Evolutionary conservation across 1,140 invertebrate species (phyloP), one percentile per base, ranked within the genome.

Genomic region (Mizuhopecten yessoensis): DNA sequence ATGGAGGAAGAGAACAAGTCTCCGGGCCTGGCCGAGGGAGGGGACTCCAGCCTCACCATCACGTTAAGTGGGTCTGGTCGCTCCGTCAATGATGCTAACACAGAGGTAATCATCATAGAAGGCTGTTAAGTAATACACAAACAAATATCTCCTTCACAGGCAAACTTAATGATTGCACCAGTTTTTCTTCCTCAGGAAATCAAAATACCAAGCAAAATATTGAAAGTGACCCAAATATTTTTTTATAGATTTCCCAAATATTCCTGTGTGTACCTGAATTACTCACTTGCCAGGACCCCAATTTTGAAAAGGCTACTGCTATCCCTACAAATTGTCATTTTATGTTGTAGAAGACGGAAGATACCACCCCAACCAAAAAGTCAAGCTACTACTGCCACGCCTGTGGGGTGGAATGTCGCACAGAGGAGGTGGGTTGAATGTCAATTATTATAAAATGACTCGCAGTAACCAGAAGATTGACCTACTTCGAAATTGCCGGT

Each of bases 361-460:
- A 75, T n/a, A 75, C 57, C 17, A 75, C 23, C n/a, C 57, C 57
- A 57, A 92, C 92, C 23, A 92, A 92, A 36, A 89, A 93, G 33
- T 88, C 89, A 29, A 91, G 90, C 33, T 91, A 90, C 49, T 93
- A 92, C 91, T 94, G 94, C 89, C 94, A 94, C 91, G 93, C 93
- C 13, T 94, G 94, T 86, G 93, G 88, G 49, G 90, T 92, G 11
- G 92, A 92, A 34, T 93, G 93, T 88, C 88, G 92, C 39, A 92
- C 94, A 90, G 88, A 92, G 15, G 91, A 89, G 87, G 92, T 93
- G 86, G 57, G 57, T 89, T 15, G 20, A 88, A 88, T 34, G n/a
- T 29, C n/a, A 0, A 13, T 15, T 87, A 33, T 34, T 34, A 34
- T 33, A 11, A 3, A 34, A 33, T 34, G 29, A 23, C 34, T 7